Percentiles rank a stretch among this genome's conserved stretches.
These are phyloP conservation scores for Sinocyclocheilus anophthalmus DNA, from an alignment of 2,113 vertebrate species.

Conservation along the genomic window DNA sequence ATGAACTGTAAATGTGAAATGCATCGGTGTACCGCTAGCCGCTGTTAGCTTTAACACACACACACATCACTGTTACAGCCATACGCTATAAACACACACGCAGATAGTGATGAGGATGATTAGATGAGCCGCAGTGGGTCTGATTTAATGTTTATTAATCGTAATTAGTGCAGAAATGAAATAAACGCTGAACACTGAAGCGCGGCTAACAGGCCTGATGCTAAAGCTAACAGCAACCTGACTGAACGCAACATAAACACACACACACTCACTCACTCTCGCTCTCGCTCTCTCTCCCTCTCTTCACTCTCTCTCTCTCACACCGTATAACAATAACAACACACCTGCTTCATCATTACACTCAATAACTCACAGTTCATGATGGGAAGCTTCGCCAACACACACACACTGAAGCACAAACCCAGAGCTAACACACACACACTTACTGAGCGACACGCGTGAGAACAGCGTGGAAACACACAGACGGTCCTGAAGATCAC, in stretches of 20 bases:
- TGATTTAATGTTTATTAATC: background rate
- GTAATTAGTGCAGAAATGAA: background rate
- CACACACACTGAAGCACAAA: background rate
- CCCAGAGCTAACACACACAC: background rate
- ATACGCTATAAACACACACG: background rate
- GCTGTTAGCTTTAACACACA: slow-evolving; percentile 25
- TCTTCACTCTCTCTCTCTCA: background rate
- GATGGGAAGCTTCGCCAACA: background rate
- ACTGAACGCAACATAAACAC: background rate
- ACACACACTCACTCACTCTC: background rate
- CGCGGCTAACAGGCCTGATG: slow-evolving; percentile 43
- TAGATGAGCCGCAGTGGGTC: too few relatives aligned
- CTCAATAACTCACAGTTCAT: background rate
- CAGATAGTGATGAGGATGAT: background rate
- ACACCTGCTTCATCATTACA: background rate
- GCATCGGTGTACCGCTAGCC: background rate
- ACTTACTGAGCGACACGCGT: too few relatives aligned
- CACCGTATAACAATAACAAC: background rate
- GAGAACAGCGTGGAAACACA: too few relatives aligned
- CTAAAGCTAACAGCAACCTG: slow-evolving; percentile 30
- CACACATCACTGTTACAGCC: background rate
- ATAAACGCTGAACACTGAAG: slow-evolving; percentile 12
- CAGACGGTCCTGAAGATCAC: too few relatives aligned
- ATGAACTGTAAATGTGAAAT: background rate
- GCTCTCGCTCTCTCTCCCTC: background rate